Evolutionary conservation across 2,888 invertebrate species (phyloP), one percentile per base, ranked within the genome.

Genomic region (Vanessa cardui): DNA sequence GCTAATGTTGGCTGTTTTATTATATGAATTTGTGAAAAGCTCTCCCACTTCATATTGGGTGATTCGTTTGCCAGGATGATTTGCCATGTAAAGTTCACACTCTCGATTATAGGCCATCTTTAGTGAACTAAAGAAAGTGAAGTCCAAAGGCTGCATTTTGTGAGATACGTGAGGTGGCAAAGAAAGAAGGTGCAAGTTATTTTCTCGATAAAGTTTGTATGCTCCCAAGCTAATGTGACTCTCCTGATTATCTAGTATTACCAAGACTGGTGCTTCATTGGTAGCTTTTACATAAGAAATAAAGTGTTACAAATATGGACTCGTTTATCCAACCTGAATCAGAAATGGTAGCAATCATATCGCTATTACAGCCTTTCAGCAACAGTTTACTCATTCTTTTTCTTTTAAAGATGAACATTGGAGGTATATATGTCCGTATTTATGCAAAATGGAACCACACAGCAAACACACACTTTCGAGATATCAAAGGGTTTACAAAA

Each of bases 241-340:
- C 21, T 70, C 72, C 63, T 80, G 79, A 62, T 78, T 77, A 59
- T 68, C 64, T 31, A 78, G 58, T 16, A 79, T 56, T 7, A 81
- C 66, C 12, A 80, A 62, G 31, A 80, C 64, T 18, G 77, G 78
- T 33, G 61, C 21, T 31, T 58, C 52, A 4, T 71, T 61, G 58
- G 58, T 31, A 18, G 77, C 74, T 60, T 78, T 74, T 5, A 68
- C 74, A 69, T 60, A 71, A 18, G 66, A 68, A 68, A 60, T 77
- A 49, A 83, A 81, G 62, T 80, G 78, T 73, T 0, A 77, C 66
- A 67, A 82, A 83, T 74, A 78, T 58, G 54, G 50, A 64, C 64
- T 77, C 78, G 60, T 76, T 80, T 45, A 78, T 81, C 78, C 77
- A 84, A 44, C 78, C 77, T 15, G 76, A 78, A 50, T 78, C 77